A percentile compares a stretch with the other conserved stretches of the same genome.
Conservation (phyloP, 2,888 invertebrate genomes). For the Oligia strigilis region DNA sequence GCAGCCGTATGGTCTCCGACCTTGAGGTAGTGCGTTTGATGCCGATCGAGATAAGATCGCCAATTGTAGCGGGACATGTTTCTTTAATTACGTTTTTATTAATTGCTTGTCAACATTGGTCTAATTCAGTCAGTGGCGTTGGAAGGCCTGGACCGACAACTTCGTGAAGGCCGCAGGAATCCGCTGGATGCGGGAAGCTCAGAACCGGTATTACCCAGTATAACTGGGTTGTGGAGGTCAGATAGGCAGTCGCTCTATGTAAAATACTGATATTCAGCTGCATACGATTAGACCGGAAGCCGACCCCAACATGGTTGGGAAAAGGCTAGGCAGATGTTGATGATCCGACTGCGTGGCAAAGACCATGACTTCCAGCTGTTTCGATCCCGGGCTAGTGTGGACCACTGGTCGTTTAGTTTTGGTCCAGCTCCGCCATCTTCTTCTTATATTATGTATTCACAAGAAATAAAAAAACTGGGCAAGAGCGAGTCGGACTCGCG, state of each 20-base stretch:
- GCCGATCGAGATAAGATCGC: constrained; percentile 37
- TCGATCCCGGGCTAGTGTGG: neutral
- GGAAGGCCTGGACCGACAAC: neutral
- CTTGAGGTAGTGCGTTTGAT: constrained; percentile 41
- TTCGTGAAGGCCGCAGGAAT: neutral
- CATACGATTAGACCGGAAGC: too few species aligned
- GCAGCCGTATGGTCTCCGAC: constrained; percentile 30
- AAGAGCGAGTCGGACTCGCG: too few species aligned
- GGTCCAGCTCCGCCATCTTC: neutral
- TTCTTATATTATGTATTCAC: neutral
- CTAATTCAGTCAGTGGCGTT: neutral
- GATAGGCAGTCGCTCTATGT: too few species aligned
- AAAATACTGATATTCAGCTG: too few species aligned
- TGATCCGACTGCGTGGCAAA: neutral
- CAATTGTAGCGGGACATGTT: constrained; percentile 39
- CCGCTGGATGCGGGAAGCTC: neutral
- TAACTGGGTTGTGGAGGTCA: too few species aligned
- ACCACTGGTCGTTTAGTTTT: neutral
- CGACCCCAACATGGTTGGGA: too few species aligned
- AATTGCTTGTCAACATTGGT: constrained; percentile 27
- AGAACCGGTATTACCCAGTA: neutral
- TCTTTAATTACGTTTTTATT: constrained; percentile 39
- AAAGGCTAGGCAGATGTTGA: too few species aligned
- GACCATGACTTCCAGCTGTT: neutral
- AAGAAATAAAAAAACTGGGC: neutral